Percentiles rank a stretch among this genome's conserved stretches.
phyloP scores from a whole-genome alignment of 2,113 vertebrate genomes.

The Hylia prasina region DNA sequence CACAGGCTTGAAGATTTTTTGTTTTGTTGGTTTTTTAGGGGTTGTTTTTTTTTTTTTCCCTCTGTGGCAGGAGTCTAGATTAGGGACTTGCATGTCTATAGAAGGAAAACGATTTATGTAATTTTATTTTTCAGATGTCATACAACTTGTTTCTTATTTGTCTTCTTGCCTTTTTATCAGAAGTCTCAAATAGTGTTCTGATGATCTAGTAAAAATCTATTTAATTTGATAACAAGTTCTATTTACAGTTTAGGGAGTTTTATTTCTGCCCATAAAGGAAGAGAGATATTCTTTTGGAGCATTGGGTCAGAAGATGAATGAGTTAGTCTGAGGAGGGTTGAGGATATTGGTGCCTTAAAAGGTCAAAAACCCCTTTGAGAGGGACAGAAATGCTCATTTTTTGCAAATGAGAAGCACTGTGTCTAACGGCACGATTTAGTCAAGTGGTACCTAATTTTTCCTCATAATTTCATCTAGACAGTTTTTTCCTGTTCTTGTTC shows the following conservation, averaged over 20 bases:
- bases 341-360: not conserved
- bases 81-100: not conserved
- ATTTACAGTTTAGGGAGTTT: not conserved
- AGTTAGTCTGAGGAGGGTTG: not conserved
- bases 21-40: no score
- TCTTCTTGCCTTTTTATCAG: not conserved
- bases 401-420: not conserved
- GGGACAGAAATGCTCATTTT: slow-evolving; percentile 5
- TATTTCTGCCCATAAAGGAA: not conserved
- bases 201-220: not conserved
- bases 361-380: slow-evolving; percentile 29
- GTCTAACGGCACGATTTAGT: not conserved
- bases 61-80: not conserved
- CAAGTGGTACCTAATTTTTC: slow-evolving; percentile 15
- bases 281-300: not conserved
- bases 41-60: not conserved
- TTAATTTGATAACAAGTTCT: not conserved
- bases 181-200: not conserved
- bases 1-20: not conserved
- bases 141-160: not conserved
- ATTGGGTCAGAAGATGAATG: not conserved
- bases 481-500: not conserved
- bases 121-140: not conserved
- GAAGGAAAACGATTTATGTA: not conserved
- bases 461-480: slow-evolving; percentile 10